Evolutionary conservation across 2,888 invertebrate species (phyloP).

Genomic region (Erebia epiphron): DNA sequence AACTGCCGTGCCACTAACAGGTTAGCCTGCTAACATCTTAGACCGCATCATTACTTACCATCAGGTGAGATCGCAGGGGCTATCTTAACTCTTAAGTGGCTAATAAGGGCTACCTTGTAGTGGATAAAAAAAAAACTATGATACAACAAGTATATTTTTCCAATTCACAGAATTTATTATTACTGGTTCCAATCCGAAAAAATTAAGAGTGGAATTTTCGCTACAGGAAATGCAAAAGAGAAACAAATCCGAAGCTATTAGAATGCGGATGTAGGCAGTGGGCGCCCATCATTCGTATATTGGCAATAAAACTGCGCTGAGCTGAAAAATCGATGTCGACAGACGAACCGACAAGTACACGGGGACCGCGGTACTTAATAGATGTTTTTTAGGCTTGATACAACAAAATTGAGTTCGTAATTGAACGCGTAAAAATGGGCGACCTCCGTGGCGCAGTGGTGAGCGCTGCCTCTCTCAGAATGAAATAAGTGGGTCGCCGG

Average conservation of each 20-base stretch:
- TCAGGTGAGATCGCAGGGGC: no score
- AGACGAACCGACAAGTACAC: slow-evolving; percentile 60
- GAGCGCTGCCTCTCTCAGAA: no score
- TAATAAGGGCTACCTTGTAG: no score
- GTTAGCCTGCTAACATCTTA: no score
- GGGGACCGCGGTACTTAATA: slow-evolving; percentile 23
- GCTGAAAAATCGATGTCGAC: slow-evolving; percentile 82
- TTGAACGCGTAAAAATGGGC: not conserved
- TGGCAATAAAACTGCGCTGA: slow-evolving; percentile 81
- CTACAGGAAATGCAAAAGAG: slow-evolving; percentile 16
- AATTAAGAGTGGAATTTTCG: slow-evolving; percentile 3
- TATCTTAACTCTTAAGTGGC: no score
- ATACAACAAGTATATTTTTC: no score
- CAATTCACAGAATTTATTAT: not conserved
- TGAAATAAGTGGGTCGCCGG: no score
- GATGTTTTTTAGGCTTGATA: slow-evolving; percentile 28
- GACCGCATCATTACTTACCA: no score
- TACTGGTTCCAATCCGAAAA: not conserved
- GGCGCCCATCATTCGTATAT: slow-evolving; percentile 64
- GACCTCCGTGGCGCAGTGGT: no score
- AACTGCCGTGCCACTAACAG: no score
- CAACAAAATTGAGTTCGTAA: not conserved
- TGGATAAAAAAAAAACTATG: no score
- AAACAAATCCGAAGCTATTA: slow-evolving; percentile 34
- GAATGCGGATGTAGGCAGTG: slow-evolving; percentile 33